A percentile compares a stretch with the other conserved stretches of the same genome.
phyloP scores from a whole-genome alignment of 2,797 vertebrate species.

The Phoeniculus purpureus region DNA sequence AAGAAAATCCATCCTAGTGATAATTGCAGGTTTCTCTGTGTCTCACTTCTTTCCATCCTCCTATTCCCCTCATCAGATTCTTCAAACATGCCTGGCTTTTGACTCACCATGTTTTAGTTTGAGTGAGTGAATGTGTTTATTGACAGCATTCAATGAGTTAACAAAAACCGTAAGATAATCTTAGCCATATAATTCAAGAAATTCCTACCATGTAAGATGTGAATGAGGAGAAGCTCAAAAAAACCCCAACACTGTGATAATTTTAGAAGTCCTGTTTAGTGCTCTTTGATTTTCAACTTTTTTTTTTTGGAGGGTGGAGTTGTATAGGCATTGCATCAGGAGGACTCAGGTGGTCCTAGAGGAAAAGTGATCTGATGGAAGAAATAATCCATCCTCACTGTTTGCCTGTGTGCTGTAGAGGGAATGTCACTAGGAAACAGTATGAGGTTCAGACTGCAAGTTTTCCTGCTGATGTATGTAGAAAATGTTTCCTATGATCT shows the following conservation, averaged over 20 bases:
- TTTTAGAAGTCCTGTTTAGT: not conserved
- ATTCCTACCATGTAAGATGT: not conserved
- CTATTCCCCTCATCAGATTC: slow-evolving; percentile 41
- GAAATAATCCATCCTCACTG: not conserved
- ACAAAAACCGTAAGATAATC: no score
- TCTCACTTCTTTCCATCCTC: slow-evolving; percentile 43
- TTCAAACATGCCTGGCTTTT: slow-evolving; percentile 28
- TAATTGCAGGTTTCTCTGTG: slow-evolving; percentile 78
- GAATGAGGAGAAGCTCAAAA: not conserved
- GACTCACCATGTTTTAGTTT: not conserved
- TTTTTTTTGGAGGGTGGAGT: not conserved
- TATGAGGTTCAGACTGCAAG: not conserved
- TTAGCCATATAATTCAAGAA: not conserved
- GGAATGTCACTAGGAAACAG: not conserved
- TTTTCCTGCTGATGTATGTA: not conserved
- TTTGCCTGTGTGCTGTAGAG: not conserved
- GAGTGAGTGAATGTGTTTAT: not conserved
- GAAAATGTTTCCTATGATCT: not conserved
- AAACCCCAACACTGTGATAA: no score
- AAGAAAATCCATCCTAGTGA: slow-evolving; percentile 76
- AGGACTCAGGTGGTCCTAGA: not conserved
- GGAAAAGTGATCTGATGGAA: not conserved
- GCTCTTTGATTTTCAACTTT: not conserved
- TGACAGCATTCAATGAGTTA: not conserved
- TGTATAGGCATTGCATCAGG: not conserved